phyloP scores from a whole-genome alignment of 1,140 invertebrate species.

The Zaprionus tsacasi region DNA sequence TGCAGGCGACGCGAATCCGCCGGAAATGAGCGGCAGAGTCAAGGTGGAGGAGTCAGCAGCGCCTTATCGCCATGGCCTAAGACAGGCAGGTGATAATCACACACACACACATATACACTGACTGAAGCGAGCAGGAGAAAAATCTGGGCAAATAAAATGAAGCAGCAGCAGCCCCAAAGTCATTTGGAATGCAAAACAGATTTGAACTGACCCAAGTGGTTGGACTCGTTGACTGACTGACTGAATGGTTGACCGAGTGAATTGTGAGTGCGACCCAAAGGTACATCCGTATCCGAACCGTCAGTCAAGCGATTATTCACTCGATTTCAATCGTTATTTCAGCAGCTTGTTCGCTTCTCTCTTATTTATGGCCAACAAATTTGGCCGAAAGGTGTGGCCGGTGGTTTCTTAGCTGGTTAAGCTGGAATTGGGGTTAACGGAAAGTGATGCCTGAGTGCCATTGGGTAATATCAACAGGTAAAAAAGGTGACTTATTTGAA shows the following conservation, averaged over 20 bases:
- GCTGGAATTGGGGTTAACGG: conserved; percentile 9
- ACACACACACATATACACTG: conserved; percentile 20
- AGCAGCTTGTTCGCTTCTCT: conserved; percentile 4
- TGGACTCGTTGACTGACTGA: conserved; percentile 3
- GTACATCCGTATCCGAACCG: conserved; percentile 4
- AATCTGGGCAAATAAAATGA: conserved; percentile 21
- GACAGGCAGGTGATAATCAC: conserved; percentile 75
- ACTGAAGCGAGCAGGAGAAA: background rate
- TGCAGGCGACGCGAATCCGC: conserved; percentile 61
- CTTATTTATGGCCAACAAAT: conserved; percentile 14
- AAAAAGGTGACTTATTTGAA: background rate
- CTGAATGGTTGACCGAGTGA: too few relatives aligned
- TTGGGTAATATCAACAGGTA: background rate
- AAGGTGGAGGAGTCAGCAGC: conserved; percentile 1
- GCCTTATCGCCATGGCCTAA: conserved; percentile 39
- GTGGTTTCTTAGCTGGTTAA: background rate
- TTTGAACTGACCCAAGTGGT: conserved; percentile 15
- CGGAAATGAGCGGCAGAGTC: conserved; percentile 65
- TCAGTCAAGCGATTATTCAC: conserved; percentile 49
- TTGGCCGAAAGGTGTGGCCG: background rate
- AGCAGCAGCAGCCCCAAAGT: conserved; percentile 28
- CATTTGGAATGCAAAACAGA: conserved; percentile 39
- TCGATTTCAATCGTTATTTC: conserved; percentile 39
- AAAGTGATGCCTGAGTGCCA: background rate
- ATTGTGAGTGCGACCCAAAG: background rate